Base-by-base conservation (phyloP, 1,140 invertebrate genomes). In the Musca domestica region DNA sequence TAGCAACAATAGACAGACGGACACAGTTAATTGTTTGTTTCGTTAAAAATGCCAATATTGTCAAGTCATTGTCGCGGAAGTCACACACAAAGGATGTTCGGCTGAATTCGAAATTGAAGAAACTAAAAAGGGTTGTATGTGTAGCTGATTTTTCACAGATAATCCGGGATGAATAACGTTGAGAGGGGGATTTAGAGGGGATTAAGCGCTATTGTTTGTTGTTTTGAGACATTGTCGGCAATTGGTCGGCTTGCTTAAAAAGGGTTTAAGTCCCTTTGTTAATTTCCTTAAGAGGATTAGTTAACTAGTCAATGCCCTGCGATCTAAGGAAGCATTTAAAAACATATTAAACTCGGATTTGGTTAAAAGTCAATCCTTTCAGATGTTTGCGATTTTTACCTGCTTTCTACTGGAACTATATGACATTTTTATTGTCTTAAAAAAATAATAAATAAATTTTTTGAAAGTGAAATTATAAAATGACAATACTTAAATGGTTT, bases 1-100 rank as follows among this genome's bases (percentile, higher is more conserved):
- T 79, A 78, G 77, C 77, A 78, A 76, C 77, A 71, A 75, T 73
- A 77, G 73, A 78, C 77, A 70, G 70, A 12, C 34, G 12, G 34
- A 41, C 27, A 22, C 41, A 67, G 71, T 72, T 78, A 78, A 76
- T 78, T 76, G 76, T 73, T 73, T 52, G 49, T 34, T 65, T 70
- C 20, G 14, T 34, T 41, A 67, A 56, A 34, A 56, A 34, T 23
- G 51, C 30, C 41, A 67, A 51, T 51, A 20, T 19, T 41, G 34
- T 41, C 34, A 12, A 41, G 34, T 41, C 34, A 41, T 41, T 41
- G 34, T 12, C 34, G 48, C n/a, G 20, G 48, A 19, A 52, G 9
- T 19, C 7, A 9, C 22, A 41, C 49, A 41, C 52, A 56, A 46
- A 51, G 10, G 19, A 1, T 67, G 30, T 41, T 67, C 15, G 19